phyloP scores from a whole-genome alignment of 2,888 invertebrate species.

The Stenolophus ochropezus region DNA sequence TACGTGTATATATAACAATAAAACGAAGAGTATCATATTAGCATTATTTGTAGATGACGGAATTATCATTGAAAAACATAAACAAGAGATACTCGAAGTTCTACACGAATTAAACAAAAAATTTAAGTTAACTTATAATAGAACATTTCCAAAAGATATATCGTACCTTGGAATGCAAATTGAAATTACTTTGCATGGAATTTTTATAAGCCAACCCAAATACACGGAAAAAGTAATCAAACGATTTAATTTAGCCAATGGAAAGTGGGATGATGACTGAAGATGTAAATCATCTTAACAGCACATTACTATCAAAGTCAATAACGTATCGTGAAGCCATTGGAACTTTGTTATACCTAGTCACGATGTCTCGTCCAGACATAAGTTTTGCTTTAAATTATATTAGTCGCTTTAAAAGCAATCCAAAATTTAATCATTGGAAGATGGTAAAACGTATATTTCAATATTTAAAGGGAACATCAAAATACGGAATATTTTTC shows the following conservation, averaged over 20 bases:
- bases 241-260: constrained; percentile 54
- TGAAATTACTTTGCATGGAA: constrained; percentile 56
- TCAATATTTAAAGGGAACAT: constrained; percentile 64
- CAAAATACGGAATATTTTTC: constrained; percentile 64
- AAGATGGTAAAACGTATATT: constrained; percentile 63
- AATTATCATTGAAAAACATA: constrained; percentile 59
- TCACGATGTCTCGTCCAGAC: constrained; percentile 65
- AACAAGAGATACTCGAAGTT: constrained; percentile 57
- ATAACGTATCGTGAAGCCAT: constrained; percentile 59
- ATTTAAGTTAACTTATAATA: constrained; percentile 62
- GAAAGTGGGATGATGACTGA: constrained; percentile 65
- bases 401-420: constrained; percentile 62
- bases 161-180: constrained; percentile 64
- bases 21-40: constrained; percentile 60
- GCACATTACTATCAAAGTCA: constrained; percentile 36
- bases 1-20: constrained; percentile 64
- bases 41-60: constrained; percentile 64
- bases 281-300: constrained; percentile 62
- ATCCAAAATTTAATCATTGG: constrained; percentile 61
- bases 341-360: constrained; percentile 52
- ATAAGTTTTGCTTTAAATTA: constrained; percentile 66
- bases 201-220: constrained; percentile 63
- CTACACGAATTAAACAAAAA: constrained; percentile 58
- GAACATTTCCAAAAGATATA: constrained; percentile 39
- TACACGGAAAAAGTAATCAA: constrained; percentile 62